Evolutionary conservation across 2,888 invertebrate species (phyloP), one percentile per base, ranked within the genome.

Genomic region (Ethmia dodecea): DNA sequence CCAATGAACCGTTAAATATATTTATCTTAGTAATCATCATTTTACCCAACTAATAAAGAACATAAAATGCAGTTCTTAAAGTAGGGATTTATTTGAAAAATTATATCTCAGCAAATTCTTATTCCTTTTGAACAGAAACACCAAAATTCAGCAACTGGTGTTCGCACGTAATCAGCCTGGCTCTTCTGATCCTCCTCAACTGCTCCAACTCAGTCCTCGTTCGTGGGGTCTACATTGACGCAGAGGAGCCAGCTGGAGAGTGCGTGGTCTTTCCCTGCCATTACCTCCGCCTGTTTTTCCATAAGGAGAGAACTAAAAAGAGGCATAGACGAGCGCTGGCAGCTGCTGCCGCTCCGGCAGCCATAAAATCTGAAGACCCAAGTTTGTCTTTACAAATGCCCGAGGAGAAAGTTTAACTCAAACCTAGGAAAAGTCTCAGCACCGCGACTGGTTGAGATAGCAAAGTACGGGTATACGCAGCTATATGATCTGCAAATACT

Each of bases 121-220:
- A 22, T 5, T n/a, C 9, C n/a, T 37, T 42, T 22, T 51, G 39
- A 13, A 55, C 88, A 91, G 94, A 94, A 40, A 86, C 92, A 51
- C 88, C 88, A 28, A 88, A 91, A 42, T 70, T 93, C 45, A 95
- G 95, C 70, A 94, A 92, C 67, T 94, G 94, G 93, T 88, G 94
- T 43, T 93, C 94, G 0, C 93, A 94, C 71, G 78, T 91, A 49
- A 88, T 92, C 39, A 93, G 94, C 45, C 88, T 95, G 42, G 63
- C 91, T 0, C 78, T 94, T 24, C 88, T 95, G 33, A 90, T 94
- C 33, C 88, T 95, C 5, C 86, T 96, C 34, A 94, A 95, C 64
- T 95, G 95, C 61, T 93, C 95, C 52, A 96, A 96, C 77, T 94
- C 95, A 0, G 88, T 96, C 33, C 87, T 96, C 42, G 95, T 95